phyloP scores from a whole-genome alignment of 2,888 invertebrate species.

The Anodontia alba region DNA sequence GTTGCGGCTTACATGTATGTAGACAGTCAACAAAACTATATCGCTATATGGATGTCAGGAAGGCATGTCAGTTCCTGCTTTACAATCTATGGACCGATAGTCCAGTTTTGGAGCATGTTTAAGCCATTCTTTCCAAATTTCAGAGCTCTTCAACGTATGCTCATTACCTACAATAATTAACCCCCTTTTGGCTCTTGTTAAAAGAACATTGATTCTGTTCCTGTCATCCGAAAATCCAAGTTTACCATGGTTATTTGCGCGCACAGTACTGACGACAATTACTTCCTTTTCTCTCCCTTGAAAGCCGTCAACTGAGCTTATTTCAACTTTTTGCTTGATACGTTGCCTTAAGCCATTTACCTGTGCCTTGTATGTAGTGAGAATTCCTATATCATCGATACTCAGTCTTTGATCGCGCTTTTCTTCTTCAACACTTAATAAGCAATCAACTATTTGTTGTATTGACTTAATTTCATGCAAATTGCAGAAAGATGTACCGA shows the following conservation, averaged over 20 bases:
- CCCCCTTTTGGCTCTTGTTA: conserved; percentile 56
- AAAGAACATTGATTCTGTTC: conserved; percentile 49
- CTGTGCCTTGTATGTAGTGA: conserved; percentile 54
- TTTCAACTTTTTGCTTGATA: conserved; percentile 27
- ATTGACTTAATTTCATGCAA: conserved; percentile 37
- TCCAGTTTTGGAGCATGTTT: conserved; percentile 7
- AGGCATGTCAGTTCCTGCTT: too few relatives aligned
- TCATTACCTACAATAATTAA: conserved; percentile 51
- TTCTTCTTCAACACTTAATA: conserved; percentile 37
- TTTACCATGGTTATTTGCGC: conserved; percentile 35
- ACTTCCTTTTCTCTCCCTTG: conserved; percentile 60
- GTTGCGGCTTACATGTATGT: too few relatives aligned
- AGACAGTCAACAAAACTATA: too few relatives aligned
- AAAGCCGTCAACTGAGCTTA: conserved; percentile 54
- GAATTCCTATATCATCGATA: conserved; percentile 37
- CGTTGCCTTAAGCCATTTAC: conserved; percentile 26
- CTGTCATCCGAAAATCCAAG: conserved; percentile 53
- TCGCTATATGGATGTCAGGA: too few relatives aligned
- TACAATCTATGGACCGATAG: too few relatives aligned
- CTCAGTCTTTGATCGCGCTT: conserved; percentile 27
- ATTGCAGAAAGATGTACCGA: conserved; percentile 43
- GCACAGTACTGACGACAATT: conserved; percentile 51
- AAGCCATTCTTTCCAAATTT: conserved; percentile 46
- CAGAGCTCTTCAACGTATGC: conserved; percentile 25
- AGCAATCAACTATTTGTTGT: conserved; percentile 26